These are phyloP conservation scores for Alsophila aescularia DNA, from an alignment of 2,888 invertebrate species.

Conservation along the genomic window DNA sequence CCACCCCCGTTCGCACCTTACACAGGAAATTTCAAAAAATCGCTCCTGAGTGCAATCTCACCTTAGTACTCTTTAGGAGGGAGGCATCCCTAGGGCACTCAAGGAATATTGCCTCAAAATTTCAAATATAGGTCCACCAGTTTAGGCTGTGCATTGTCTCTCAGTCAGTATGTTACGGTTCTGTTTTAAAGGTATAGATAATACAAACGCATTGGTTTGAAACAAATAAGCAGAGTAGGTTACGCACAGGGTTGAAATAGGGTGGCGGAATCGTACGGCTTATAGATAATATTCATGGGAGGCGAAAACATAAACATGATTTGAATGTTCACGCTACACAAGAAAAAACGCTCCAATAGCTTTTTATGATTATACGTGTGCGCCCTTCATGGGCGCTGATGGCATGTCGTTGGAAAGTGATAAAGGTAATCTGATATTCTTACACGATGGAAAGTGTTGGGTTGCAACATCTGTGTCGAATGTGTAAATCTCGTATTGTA, in stretches of 20 bases:
- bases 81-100: no score
- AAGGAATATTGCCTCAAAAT: no score
- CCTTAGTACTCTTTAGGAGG: no score
- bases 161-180: no score
- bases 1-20: no score
- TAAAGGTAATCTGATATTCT: constrained; percentile 11
- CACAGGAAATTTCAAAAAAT: no score
- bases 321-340: constrained; percentile 41
- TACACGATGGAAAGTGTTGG: constrained; percentile 7
- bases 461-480: constrained; percentile 7
- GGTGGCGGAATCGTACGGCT: constrained; percentile 37
- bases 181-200: no score
- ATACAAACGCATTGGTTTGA: not conserved
- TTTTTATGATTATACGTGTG: constrained; percentile 32
- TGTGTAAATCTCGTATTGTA: not conserved
- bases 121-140: no score
- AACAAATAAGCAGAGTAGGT: constrained; percentile 40
- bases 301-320: constrained; percentile 47
- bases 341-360: constrained; percentile 34
- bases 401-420: constrained; percentile 10
- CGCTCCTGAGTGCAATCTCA: no score
- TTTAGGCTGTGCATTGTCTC: no score
- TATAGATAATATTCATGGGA: constrained; percentile 47
- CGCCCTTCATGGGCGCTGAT: constrained; percentile 16
- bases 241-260: constrained; percentile 35